Conservation (phyloP, 1,140 invertebrate genomes). For the Papilio polyxenes region DNA sequence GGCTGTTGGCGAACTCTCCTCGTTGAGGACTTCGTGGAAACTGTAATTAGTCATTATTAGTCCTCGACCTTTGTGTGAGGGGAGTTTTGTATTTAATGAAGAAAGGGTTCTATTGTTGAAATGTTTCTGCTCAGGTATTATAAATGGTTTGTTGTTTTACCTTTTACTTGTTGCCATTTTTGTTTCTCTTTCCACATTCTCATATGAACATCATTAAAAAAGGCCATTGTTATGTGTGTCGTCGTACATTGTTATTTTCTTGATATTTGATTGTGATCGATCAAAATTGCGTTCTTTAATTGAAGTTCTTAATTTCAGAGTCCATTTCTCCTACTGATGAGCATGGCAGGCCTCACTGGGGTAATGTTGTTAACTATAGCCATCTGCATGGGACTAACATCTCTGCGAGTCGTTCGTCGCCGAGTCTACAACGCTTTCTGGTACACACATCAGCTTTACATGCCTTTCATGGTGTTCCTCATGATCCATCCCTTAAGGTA, state of each 20-base stretch:
- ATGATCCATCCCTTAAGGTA: constrained; percentile 76
- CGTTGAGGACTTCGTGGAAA: constrained; percentile 30
- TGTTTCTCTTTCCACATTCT: background rate
- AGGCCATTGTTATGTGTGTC: too few relatives aligned
- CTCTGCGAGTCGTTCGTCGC: constrained; percentile 59
- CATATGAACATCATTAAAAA: too few relatives aligned
- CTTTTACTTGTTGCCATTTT: background rate
- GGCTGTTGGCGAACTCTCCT: constrained; percentile 28
- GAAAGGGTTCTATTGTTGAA: constrained; percentile 22
- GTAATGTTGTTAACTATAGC: constrained; percentile 64
- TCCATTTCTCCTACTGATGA: constrained; percentile 62
- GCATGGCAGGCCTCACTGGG: constrained; percentile 66
- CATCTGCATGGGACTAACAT: constrained; percentile 66
- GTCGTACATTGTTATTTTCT: too few relatives aligned
- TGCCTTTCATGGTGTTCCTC: constrained; percentile 66
- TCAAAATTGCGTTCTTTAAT: background rate
- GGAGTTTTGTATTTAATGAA: constrained; percentile 37
- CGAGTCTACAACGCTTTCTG: constrained; percentile 71
- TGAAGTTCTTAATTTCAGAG: constrained; percentile 55
- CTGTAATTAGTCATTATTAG: constrained; percentile 39
- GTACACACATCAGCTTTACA: constrained; percentile 73
- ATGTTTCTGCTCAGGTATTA: constrained; percentile 6
- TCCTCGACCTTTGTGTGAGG: constrained; percentile 30
- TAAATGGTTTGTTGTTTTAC: constrained; percentile 13
- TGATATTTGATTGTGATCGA: background rate